phyloP scores from a whole-genome alignment of 2,888 invertebrate species.

The Julus scanicus region DNA sequence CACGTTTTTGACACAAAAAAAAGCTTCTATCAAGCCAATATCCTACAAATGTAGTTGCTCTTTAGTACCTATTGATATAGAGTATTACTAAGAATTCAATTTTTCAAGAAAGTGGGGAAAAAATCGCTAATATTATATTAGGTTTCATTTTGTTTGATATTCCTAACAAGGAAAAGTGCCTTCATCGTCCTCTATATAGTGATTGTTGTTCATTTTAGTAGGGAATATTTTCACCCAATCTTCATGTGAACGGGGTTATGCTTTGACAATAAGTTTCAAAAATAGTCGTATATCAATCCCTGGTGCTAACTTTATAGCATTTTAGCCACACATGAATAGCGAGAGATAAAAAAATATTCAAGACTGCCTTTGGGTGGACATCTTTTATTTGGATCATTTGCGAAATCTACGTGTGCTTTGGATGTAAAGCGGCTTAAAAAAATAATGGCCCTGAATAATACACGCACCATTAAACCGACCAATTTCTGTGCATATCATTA shows the following conservation, averaged over 20 bases:
- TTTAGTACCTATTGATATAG: not conserved
- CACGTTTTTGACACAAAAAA: not conserved
- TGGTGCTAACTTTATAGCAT: not conserved
- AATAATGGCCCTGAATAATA: slow-evolving; percentile 17
- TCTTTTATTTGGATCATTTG: slow-evolving; percentile 40
- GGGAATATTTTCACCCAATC: not conserved
- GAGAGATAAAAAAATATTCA: not conserved
- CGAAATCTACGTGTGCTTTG: not conserved
- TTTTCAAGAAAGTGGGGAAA: not conserved
- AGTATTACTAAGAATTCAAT: not conserved
- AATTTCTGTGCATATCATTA: not conserved
- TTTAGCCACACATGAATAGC: slow-evolving; percentile 36
- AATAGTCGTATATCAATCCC: not conserved
- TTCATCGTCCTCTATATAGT: not conserved
- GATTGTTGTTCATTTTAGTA: not conserved
- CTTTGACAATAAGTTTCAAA: not conserved
- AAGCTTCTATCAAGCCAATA: not conserved
- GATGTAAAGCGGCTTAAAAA: slow-evolving; percentile 26
- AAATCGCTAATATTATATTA: not conserved
- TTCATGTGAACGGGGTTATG: not conserved
- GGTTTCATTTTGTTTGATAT: not conserved
- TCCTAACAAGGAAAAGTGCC: not conserved
- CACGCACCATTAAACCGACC: slow-evolving; percentile 12
- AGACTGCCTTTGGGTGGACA: not conserved
- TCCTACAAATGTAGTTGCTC: not conserved